A percentile compares a stretch with the other conserved stretches of the same genome.
These are phyloP conservation scores for Erebia epiphron DNA, from an alignment of 2,888 invertebrate species.

Conservation along the genomic window DNA sequence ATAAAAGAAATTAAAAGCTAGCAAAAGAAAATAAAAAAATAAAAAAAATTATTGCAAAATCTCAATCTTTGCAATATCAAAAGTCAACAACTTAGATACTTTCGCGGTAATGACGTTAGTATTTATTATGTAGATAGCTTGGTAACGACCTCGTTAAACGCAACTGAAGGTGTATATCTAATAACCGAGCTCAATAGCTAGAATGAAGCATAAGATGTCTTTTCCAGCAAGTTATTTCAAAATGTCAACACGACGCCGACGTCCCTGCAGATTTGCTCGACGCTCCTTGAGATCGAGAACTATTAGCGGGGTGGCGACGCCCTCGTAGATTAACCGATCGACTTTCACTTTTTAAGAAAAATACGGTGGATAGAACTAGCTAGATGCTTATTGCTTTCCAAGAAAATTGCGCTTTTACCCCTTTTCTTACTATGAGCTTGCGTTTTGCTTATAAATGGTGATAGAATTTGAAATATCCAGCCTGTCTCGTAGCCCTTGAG, in stretches of 20 bases:
- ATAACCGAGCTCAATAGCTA: slow-evolving; percentile 42
- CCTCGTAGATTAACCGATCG: slow-evolving; percentile 51
- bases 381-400: slow-evolving; percentile 11
- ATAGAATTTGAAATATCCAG: too few relatives aligned
- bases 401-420: slow-evolving; percentile 20
- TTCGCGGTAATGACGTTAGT: neutral
- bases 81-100: neutral
- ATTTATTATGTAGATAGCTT: slow-evolving; percentile 33
- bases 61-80: neutral
- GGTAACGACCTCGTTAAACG: slow-evolving; percentile 31
- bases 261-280: slow-evolving; percentile 55
- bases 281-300: slow-evolving; percentile 57
- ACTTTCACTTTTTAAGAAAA: slow-evolving; percentile 40
- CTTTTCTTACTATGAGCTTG: neutral
- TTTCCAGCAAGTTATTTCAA: slow-evolving; percentile 42
- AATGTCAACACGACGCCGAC: slow-evolving; percentile 31
- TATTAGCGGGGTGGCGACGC: slow-evolving; percentile 54
- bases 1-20: too few relatives aligned
- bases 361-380: slow-evolving; percentile 31
- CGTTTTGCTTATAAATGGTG: neutral
- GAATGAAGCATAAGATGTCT: slow-evolving; percentile 38
- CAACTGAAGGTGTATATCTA: slow-evolving; percentile 37
- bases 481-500: too few relatives aligned
- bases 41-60: too few relatives aligned
- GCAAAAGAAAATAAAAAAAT: too few relatives aligned